These are phyloP conservation scores for Diadophis punctatus DNA, from an alignment of 2,113 vertebrate genomes.

Conservation along the genomic window DNA sequence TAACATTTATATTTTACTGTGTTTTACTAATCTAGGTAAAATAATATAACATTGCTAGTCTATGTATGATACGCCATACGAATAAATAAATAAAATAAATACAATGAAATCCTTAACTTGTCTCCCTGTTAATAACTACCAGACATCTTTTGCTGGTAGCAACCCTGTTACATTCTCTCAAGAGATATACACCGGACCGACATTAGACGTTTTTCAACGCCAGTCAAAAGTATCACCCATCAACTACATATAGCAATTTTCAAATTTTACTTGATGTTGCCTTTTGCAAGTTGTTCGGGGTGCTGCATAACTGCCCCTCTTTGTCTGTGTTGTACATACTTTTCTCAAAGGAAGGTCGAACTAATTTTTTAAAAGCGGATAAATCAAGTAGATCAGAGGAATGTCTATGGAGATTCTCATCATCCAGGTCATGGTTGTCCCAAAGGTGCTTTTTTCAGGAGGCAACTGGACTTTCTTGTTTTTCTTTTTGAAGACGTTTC, in stretches of 20 bases:
- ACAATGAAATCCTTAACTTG: not conserved
- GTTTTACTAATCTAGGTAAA: too few relatives aligned
- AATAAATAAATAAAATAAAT: not conserved
- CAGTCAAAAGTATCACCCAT: not conserved
- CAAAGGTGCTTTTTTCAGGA: too few relatives aligned
- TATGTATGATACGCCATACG: too few relatives aligned
- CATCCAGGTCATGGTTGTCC: too few relatives aligned
- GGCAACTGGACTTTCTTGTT: too few relatives aligned
- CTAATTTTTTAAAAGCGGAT: not conserved
- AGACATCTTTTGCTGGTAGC: not conserved
- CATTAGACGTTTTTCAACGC: not conserved
- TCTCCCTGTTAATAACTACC: not conserved
- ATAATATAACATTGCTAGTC: too few relatives aligned
- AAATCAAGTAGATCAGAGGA: not conserved
- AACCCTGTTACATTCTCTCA: not conserved
- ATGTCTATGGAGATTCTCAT: too few relatives aligned
- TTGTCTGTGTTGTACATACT: not conserved
- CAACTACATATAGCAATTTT: not conserved
- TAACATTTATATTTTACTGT: too few relatives aligned
- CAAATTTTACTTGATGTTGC: not conserved
- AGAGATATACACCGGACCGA: not conserved
- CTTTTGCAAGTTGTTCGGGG: not conserved
- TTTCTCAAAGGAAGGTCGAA: not conserved
- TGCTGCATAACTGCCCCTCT: not conserved
- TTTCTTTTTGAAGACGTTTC: too few relatives aligned